Conservation (phyloP, 2,113 vertebrate species). For the Aplodontia rufa region DNA sequence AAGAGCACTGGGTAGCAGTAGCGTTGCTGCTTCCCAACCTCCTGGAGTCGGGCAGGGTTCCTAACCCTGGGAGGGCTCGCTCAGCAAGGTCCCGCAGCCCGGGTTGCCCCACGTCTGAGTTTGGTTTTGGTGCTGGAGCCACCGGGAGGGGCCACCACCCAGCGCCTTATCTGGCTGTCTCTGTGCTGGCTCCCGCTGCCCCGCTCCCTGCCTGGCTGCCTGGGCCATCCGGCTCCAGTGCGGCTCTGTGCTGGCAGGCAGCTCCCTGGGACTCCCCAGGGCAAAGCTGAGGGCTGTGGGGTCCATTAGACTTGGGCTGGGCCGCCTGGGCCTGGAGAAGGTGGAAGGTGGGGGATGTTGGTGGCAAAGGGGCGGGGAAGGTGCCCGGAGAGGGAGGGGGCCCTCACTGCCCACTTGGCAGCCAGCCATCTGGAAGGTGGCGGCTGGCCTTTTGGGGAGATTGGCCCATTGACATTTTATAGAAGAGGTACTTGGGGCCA, state of each 20-base stretch:
- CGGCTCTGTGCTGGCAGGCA: constrained; percentile 57
- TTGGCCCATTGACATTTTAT: not conserved
- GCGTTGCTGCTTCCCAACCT: too few relatives aligned
- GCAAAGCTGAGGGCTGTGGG: not conserved
- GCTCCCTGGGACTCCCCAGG: constrained; percentile 34
- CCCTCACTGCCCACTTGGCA: not conserved
- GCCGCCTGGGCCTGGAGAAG: not conserved
- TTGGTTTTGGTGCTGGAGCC: constrained; percentile 10
- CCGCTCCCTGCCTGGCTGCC: not conserved
- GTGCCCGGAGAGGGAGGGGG: not conserved
- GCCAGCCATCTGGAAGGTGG: not conserved
- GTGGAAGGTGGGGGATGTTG: not conserved
- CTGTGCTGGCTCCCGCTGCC: constrained; percentile 46
- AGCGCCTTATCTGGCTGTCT: constrained; percentile 64
- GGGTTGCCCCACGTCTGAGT: constrained; percentile 33
- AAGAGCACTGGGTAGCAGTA: too few relatives aligned
- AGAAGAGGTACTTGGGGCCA: not conserved
- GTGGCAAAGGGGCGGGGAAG: too few relatives aligned
- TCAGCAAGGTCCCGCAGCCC: not conserved
- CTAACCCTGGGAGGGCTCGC: not conserved
- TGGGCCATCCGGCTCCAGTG: not conserved
- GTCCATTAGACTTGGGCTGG: not conserved
- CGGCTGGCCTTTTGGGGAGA: not conserved
- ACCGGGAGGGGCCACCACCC: not conserved
- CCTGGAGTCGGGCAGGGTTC: not conserved